A percentile compares a stretch with the other conserved stretches of the same genome.
Conservation (phyloP, 2,797 vertebrate species). For the Tangara arthus region DNA sequence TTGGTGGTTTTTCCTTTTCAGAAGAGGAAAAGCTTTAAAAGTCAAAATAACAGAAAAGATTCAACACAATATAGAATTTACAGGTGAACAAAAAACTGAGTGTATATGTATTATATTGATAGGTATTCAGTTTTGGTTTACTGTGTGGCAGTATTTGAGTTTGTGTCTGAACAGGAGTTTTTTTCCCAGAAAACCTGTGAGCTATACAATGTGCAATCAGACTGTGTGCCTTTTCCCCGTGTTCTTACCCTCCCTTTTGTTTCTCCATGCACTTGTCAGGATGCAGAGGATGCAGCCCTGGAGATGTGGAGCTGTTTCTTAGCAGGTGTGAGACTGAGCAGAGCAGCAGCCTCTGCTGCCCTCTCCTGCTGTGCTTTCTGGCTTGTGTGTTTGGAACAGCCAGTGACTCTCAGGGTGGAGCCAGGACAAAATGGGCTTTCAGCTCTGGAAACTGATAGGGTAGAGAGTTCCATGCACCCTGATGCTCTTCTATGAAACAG, state of each 20-base stretch:
- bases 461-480: neutral
- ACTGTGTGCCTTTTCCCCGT: neutral
- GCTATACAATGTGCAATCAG: neutral
- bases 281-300: neutral
- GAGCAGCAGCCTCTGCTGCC: constrained; percentile 58
- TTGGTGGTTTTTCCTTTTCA: neutral
- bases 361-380: constrained; percentile 62
- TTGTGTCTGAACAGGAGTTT: neutral
- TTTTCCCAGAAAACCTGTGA: neutral
- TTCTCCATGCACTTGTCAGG: neutral
- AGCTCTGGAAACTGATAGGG: neutral
- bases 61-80: neutral
- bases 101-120: neutral
- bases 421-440: neutral
- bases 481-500: neutral
- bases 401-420: neutral
- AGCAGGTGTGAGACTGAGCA: neutral
- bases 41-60: neutral
- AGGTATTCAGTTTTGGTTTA: neutral
- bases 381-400: neutral
- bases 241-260: neutral
- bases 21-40: neutral
- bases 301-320: neutral
- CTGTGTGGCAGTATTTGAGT: neutral
- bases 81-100: neutral